A percentile compares a stretch with the other conserved stretches of the same genome.
Evolutionary conservation across 2,113 vertebrate genomes (phyloP).

Genomic region (Amia ocellicauda): DNA sequence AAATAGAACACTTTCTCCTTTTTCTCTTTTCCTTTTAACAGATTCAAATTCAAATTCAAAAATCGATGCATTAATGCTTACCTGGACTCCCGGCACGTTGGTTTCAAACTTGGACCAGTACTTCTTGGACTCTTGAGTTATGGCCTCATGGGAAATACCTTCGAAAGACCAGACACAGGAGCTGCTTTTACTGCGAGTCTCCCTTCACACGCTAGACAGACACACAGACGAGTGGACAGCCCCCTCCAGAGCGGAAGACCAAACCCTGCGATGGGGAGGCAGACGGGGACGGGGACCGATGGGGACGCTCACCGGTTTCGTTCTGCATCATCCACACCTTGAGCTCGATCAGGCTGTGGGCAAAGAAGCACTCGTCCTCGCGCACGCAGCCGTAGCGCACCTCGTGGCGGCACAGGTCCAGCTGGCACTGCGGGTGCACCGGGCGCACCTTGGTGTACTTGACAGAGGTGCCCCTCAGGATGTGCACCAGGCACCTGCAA

Average conservation of each 20-base stretch:
- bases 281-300: too few species aligned
- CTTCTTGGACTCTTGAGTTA: constrained; percentile 85
- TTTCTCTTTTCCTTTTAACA: too few species aligned
- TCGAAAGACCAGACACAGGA: constrained; percentile 7
- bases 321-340: constrained; percentile 96
- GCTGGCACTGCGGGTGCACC: constrained; percentile 67
- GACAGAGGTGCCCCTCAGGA: constrained; percentile 83
- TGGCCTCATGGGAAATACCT: constrained; percentile 86
- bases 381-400: constrained; percentile 88
- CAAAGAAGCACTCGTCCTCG: constrained; percentile 92
- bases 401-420: constrained; percentile 92
- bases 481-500: constrained; percentile 93
- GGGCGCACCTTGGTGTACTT: constrained; percentile 91
- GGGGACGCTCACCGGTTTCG: constrained; percentile 79
- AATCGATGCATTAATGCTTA: constrained; percentile 45
- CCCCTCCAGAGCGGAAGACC: too few species aligned
- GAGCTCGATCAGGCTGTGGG: constrained; percentile 91
- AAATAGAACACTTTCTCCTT: too few species aligned
- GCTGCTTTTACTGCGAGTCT: background rate
- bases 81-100: constrained; percentile 73
- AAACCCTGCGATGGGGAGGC: too few species aligned
- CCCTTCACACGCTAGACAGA: too few species aligned
- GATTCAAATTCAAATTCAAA: too few species aligned
- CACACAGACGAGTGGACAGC: too few species aligned
- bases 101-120: constrained; percentile 77